phyloP scores from a whole-genome alignment of 2,888 invertebrate genomes.

The Tuberolachnus salignus region DNA sequence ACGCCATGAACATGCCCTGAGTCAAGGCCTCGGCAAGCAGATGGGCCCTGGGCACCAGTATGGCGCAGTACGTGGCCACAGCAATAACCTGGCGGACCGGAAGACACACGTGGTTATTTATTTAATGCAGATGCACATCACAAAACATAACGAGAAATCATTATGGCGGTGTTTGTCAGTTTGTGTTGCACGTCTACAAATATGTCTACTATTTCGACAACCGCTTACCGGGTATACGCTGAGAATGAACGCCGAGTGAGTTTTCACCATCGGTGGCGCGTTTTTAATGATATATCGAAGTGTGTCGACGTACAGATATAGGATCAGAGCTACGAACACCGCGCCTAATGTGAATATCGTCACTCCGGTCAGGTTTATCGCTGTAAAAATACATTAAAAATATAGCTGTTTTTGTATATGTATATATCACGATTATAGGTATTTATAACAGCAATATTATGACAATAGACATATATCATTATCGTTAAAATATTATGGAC shows the following conservation, averaged over 20 bases:
- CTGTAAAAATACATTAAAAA: constrained; percentile 63
- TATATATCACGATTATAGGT: not conserved
- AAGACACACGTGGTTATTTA: not conserved
- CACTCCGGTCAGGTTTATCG: constrained; percentile 68
- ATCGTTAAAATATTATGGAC: not conserved
- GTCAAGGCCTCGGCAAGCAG: constrained; percentile 73
- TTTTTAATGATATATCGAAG: constrained; percentile 66
- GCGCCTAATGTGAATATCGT: constrained; percentile 67
- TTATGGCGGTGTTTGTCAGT: too few relatives aligned
- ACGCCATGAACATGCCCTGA: constrained; percentile 73
- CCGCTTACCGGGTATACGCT: constrained; percentile 71
- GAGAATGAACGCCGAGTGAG: constrained; percentile 67
- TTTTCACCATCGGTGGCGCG: constrained; percentile 66
- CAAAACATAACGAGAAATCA: too few relatives aligned
- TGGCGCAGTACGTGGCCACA: constrained; percentile 67
- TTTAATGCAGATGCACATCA: too few relatives aligned
- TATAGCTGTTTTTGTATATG: not conserved
- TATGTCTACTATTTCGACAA: not conserved
- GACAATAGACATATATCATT: too few relatives aligned
- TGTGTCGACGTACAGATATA: constrained; percentile 67
- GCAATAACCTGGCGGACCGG: constrained; percentile 67
- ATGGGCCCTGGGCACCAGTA: constrained; percentile 71
- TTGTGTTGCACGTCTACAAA: too few relatives aligned
- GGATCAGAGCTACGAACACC: constrained; percentile 65
- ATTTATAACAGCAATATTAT: not conserved